Percentiles rank a stretch among this genome's conserved stretches.
phyloP scores from a whole-genome alignment of 1,140 invertebrate genomes.

The Aphaenogaster ashmeadi region DNA sequence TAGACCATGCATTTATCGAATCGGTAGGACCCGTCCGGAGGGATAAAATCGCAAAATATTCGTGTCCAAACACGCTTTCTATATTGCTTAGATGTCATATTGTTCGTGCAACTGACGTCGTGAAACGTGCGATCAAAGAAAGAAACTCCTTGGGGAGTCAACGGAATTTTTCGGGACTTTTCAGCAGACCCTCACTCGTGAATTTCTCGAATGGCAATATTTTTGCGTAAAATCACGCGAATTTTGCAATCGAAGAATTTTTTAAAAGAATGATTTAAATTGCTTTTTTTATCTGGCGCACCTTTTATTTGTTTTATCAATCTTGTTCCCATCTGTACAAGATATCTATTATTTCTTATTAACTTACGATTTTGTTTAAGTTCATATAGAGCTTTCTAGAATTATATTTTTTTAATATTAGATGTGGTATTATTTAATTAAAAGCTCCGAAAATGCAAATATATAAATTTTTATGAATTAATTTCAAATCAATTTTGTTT shows the following conservation, averaged over 20 bases:
- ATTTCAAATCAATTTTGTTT: background rate
- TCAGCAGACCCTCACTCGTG: background rate
- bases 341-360: conserved; percentile 6
- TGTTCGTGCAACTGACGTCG: background rate
- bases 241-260: background rate
- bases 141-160: background rate
- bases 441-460: no score
- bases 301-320: background rate
- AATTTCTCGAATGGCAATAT: conserved; percentile 4
- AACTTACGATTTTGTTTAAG: background rate
- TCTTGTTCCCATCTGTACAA: background rate
- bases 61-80: background rate
- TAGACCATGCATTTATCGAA: conserved; percentile 19
- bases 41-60: conserved; percentile 21
- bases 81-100: conserved; percentile 4
- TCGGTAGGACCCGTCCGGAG: background rate
- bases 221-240: background rate
- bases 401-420: background rate
- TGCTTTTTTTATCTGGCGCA: background rate
- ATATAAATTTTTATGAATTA: background rate
- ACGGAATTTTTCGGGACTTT: background rate
- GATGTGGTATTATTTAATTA: no score
- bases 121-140: conserved; percentile 1
- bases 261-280: background rate
- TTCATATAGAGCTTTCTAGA: background rate